phyloP scores from a whole-genome alignment of 2,888 invertebrate species.

The Amphipyra tragopoginis region DNA sequence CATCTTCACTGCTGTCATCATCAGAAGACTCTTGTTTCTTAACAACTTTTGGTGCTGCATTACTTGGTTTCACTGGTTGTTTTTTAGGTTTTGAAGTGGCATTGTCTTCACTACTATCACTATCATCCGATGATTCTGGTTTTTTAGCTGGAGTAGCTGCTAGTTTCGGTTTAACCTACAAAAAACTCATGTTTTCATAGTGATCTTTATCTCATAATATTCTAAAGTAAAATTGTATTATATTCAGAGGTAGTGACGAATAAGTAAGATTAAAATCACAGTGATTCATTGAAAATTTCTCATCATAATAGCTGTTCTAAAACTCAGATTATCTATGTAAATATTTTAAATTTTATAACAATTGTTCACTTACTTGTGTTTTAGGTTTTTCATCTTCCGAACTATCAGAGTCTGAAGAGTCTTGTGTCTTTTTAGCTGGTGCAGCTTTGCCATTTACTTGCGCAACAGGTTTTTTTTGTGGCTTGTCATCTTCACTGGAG shows the following conservation, averaged over 20 bases:
- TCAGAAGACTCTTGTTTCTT: constrained; percentile 75
- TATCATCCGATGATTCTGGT: constrained; percentile 72
- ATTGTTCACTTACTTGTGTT: constrained; percentile 58
- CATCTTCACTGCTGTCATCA: constrained; percentile 69
- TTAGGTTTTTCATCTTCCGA: constrained; percentile 79
- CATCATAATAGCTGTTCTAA: constrained; percentile 68
- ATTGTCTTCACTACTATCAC: constrained; percentile 62
- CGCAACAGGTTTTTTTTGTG: constrained; percentile 66
- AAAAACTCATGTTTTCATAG: neutral
- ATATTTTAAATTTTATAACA: neutral
- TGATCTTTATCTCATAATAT: neutral
- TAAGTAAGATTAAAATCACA: constrained; percentile 66
- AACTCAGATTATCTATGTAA: too few relatives aligned
- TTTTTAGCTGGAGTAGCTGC: constrained; percentile 47
- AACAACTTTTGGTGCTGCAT: constrained; percentile 56
- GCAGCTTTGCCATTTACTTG: constrained; percentile 77
- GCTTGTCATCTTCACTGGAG: constrained; percentile 71
- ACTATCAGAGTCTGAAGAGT: constrained; percentile 82
- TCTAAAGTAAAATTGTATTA: neutral
- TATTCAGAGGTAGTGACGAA: constrained; percentile 86
- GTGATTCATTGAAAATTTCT: constrained; percentile 63
- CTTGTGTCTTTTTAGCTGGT: constrained; percentile 71
- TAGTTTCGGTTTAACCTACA: constrained; percentile 50
- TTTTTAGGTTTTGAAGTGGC: constrained; percentile 63
- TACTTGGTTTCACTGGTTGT: constrained; percentile 68